Evolutionary conservation across 2,888 invertebrate species (phyloP), one percentile per base, ranked within the genome.

Genomic region (Amiota communis): DNA sequence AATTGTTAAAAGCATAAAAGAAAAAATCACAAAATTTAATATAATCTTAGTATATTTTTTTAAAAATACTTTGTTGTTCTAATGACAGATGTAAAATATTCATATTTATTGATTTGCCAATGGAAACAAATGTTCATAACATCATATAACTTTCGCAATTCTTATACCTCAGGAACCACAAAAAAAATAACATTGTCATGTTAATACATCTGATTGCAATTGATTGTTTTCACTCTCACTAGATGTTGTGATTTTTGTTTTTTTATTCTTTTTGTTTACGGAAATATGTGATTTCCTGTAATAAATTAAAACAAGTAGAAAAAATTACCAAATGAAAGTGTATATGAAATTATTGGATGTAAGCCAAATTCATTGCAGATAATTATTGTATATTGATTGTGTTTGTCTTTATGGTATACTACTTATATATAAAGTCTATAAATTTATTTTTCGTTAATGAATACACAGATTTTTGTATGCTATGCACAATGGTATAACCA

Each of bases 231-330:
- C 36, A 36, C 36, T 36, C 8, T 36, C 36, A 6, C 36, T 36
- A 4, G 2, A 36, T 36, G 36, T 36, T 36, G 36, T 36, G 36
- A 23, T n/a, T 63, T 63, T 1, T 20, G 23, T 61, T 61, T 61
- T 61, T 61, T 23, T 23, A 23, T 20, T 9, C 4, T 4, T 11
- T 2, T 36, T 63, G 46, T 63, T 68, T 68, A 8, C 83, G 83
- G 82, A 83, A 81, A 83, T 83, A 78, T 81, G 83, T 81, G 81
- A 83, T 83, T 82, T 83, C 82, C 82, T 79, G 76, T 73, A 79
- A 80, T 84, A 84, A 84, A 83, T 84, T 77, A 74, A 51, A 68
- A 51, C n/a, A 36, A 23, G n/a, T n/a, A 23, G 12, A 61, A 23
- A 61, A 61, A 63, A 46, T 13, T 1, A 36, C 8, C 36, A 36